Conservation (phyloP, 2,888 invertebrate genomes). For the Drosophila percnosoma region DNA sequence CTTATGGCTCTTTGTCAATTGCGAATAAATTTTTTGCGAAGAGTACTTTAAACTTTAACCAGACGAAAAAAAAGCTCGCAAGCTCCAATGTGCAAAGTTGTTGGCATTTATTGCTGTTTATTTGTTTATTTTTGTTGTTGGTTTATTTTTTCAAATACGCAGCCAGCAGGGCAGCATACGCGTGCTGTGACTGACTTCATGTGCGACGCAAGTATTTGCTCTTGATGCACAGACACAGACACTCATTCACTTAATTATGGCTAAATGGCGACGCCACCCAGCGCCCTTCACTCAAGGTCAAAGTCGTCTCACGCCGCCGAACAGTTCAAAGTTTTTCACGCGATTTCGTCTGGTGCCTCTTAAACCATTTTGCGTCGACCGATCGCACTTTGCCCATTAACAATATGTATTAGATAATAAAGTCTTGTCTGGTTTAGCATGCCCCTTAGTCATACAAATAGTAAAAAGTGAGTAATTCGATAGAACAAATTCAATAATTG, state of each 20-base stretch:
- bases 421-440: conserved; percentile 11
- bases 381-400: conserved; percentile 49
- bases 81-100: conserved; percentile 20
- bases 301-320: conserved; percentile 37
- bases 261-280: conserved; percentile 63
- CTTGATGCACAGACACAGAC: conserved; percentile 31
- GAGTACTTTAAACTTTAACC: conserved; percentile 49
- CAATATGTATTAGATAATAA: conserved; percentile 4
- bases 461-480: neutral
- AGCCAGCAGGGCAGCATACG: conserved; percentile 25
- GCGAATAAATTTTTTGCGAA: neutral
- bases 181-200: conserved; percentile 18
- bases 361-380: conserved; percentile 43
- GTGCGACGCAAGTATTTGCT: conserved; percentile 46
- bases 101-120: conserved; percentile 3
- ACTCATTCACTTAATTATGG: conserved; percentile 59
- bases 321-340: conserved; percentile 63
- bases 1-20: conserved; percentile 7
- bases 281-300: conserved; percentile 76
- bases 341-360: conserved; percentile 52
- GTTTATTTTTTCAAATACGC: conserved; percentile 5
- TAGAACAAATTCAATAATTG: neutral
- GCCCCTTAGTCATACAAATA: neutral
- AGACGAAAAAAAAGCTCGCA: conserved; percentile 16
- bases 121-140: conserved; percentile 19